Percentiles rank a stretch among this genome's conserved stretches.
Conservation (phyloP, 2,888 invertebrate genomes). For the Drosophila kambysellisi region DNA sequence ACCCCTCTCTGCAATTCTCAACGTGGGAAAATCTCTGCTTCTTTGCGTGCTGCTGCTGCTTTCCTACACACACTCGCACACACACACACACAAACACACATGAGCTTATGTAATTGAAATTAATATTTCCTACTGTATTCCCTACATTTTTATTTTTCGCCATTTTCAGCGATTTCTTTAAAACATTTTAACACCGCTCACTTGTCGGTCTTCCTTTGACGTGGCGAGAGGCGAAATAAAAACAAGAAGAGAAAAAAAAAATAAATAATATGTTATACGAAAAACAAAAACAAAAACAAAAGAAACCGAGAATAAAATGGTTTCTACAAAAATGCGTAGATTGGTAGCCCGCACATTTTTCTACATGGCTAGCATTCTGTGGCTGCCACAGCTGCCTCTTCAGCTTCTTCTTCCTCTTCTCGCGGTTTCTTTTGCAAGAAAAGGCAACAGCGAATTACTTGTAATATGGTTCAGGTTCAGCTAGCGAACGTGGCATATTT, state of each 20-base stretch:
- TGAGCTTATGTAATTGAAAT: constrained; percentile 74
- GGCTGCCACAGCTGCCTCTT: background rate
- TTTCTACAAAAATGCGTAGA: constrained; percentile 68
- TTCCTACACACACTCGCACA: background rate
- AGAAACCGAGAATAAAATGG: constrained; percentile 34
- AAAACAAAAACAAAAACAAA: constrained; percentile 20
- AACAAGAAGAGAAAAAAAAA: background rate
- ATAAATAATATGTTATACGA: background rate
- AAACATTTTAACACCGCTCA: constrained; percentile 68
- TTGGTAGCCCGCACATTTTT: constrained; percentile 78
- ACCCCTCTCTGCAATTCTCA: constrained; percentile 44
- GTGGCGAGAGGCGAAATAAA: constrained; percentile 20
- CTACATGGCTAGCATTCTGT: constrained; percentile 61
- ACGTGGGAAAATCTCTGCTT: constrained; percentile 43
- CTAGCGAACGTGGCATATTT: constrained; percentile 61
- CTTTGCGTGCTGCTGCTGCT: constrained; percentile 35
- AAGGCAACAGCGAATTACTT: constrained; percentile 33
- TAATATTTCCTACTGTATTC: constrained; percentile 70
- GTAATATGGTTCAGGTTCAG: constrained; percentile 45
- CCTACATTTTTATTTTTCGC: constrained; percentile 23
- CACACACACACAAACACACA: background rate
- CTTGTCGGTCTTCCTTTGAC: constrained; percentile 70
- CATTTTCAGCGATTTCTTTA: constrained; percentile 59
- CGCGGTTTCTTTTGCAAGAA: constrained; percentile 22
- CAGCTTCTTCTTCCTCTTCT: background rate